Base-by-base conservation (phyloP, 2,888 invertebrate genomes). In the Exocentrus adspersus region DNA sequence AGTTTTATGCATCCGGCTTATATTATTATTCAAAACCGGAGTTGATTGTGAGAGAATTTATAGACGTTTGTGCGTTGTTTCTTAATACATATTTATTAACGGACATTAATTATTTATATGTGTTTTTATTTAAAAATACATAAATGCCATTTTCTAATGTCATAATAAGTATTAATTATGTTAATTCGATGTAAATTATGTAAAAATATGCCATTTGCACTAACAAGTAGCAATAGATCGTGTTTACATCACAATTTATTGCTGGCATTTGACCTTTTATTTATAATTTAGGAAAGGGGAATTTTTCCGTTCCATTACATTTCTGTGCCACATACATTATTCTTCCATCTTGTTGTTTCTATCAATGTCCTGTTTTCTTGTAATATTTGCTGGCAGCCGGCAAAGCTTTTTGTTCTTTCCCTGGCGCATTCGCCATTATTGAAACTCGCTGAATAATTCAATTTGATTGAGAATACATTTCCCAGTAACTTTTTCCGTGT, bases 31-130 rank as follows among this genome's bases (percentile, higher is more conserved):
- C 72, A 69, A 60, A 51, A 53, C 43, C 52, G 20, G 66, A 64
- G 67, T 60, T 64, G 68, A 67, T 70, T 69, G 68, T 60, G 59
- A 67, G 61, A 68, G 63, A 68, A 72, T 72, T 70, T 69, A 72
- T 70, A 52, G 65, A 64, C 64, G 67, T 64, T 70, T 61, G 65
- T 65, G 60, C 53, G 63, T 65, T 65, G 61, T 65, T 67, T 43
- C 59, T 59, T 61, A 50, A 60, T 68, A 63, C 63, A 68, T 68
- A 65, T 68, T 65, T 62, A 65, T 68, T 57, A 53, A 45, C 3
- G 14, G 42, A 19, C 51, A 54, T 56, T 57, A 62, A 54, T 43
- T 54, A 54, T 54, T 54, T 54, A 54, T 54, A 21, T 10, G n/a
- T 16, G 21, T 53, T 41, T 54, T 43, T 54, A 24, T 28, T 45